Conservation (phyloP, 1,140 invertebrate genomes). For the Mactra quadrangularis region DNA sequence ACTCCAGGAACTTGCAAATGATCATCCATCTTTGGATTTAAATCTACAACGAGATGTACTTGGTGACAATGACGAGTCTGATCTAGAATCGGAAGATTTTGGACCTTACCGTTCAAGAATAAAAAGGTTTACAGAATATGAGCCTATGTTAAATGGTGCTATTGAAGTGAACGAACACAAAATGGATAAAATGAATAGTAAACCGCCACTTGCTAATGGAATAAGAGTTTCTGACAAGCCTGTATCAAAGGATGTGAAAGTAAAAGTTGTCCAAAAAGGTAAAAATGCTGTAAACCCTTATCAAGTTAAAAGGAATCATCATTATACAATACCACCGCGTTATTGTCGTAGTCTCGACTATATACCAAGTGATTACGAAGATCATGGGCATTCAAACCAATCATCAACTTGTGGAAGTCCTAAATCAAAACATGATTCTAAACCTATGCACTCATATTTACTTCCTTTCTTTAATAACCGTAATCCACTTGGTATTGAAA, state of each 20-base stretch:
- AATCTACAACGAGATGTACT: constrained; percentile 26
- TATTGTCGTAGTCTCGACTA: constrained; percentile 82
- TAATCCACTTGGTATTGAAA: constrained; percentile 69
- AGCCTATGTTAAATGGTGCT: constrained; percentile 50
- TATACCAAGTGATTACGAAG: constrained; percentile 81
- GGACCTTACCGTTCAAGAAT: background rate
- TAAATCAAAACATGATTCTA: constrained; percentile 62
- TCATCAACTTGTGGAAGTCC: constrained; percentile 79
- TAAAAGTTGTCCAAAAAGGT: background rate
- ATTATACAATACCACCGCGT: constrained; percentile 74
- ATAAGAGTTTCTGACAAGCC: constrained; percentile 10
- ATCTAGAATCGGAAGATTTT: constrained; percentile 35
- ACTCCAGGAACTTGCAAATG: constrained; percentile 74
- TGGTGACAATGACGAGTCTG: constrained; percentile 21
- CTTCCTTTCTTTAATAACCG: constrained; percentile 70
- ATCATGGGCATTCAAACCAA: constrained; percentile 70
- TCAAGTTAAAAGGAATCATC: constrained; percentile 79
- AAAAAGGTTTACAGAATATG: constrained; percentile 31
- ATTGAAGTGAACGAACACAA: constrained; percentile 6
- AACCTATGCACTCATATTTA: constrained; percentile 65
- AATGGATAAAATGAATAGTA: constrained; percentile 4
- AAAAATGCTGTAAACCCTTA: constrained; percentile 68
- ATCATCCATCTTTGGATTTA: constrained; percentile 63
- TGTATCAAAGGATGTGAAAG: background rate
- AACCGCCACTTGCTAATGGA: background rate